A percentile compares a stretch with the other conserved stretches of the same genome.
Conservation (phyloP, 1,140 invertebrate genomes). For the Heliconius hewitsoni region DNA sequence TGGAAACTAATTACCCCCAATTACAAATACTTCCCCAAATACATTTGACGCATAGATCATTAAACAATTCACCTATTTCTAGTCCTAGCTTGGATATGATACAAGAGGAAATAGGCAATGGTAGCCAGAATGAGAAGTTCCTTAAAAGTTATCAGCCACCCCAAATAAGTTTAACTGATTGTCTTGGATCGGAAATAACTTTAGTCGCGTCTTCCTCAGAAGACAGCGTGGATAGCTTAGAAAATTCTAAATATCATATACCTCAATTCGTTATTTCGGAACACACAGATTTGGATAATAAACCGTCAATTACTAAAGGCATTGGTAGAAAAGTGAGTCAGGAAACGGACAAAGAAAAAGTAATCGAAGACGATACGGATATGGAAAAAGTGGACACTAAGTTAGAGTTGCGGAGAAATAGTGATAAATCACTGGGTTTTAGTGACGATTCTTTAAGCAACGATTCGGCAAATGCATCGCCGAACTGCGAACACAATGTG, state of each 20-base stretch:
- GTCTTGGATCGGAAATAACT: conserved; percentile 90
- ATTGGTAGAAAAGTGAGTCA: conserved; percentile 86
- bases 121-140: conserved; percentile 55
- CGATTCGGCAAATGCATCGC: conserved; percentile 78
- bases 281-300: conserved; percentile 88
- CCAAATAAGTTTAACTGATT: conserved; percentile 95
- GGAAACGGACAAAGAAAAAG: conserved; percentile 77
- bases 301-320: conserved; percentile 90
- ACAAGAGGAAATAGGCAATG: conserved; percentile 87
- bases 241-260: conserved; percentile 78
- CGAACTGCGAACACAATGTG: conserved; percentile 78
- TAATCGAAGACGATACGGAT: conserved; percentile 51
- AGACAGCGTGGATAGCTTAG: conserved; percentile 84
- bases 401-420: conserved; percentile 66
- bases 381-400: conserved; percentile 41
- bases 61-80: conserved; percentile 83
- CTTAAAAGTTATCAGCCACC: conserved; percentile 76
- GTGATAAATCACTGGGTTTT: conserved; percentile 85
- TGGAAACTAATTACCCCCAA: conserved; percentile 67
- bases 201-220: conserved; percentile 87
- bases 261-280: conserved; percentile 87
- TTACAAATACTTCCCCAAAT: conserved; percentile 69
- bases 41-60: conserved; percentile 79
- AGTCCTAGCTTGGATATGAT: conserved; percentile 90
- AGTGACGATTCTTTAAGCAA: conserved; percentile 86